Base-by-base conservation (phyloP, 2,888 invertebrate species). In the Molorchus minor region DNA sequence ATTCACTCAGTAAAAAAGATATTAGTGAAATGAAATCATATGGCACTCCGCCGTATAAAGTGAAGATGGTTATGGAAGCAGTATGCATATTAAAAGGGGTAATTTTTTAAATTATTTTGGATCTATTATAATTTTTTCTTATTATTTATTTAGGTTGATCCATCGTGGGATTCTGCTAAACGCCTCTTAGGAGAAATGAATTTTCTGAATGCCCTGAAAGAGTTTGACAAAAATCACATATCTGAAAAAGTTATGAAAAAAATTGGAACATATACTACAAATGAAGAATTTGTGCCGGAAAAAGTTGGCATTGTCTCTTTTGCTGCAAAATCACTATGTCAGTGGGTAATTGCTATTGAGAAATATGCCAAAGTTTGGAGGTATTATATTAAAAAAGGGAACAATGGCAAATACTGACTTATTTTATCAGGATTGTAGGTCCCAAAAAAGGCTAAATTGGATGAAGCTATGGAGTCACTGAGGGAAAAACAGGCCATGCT, bases 261-360 rank as follows among this genome's bases (percentile, higher is more conserved):
- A 78, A 91, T 96, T 59, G 89, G 85, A 15, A 85, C 85, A 1
- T 95, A 94, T 77, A 92, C 92, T 0, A 83, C 85, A 21, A 91
- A 92, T 79, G 88, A 90, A 0, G 94, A 95, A 77, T 91, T 96
- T 75, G 90, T 93, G 52, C 94, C 95, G 0, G 91, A 93, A 54
- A 93, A 93, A 73, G 92, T 96, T 1, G 95, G 94, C 0, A 83
- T 86, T 1, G 93, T 94, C 33, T 95, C 95, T 0, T 73, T 84
- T 0, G 95, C 95, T 0, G 94, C 94, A 15, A 93, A 93, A 80
- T 94, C 94, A 1, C 82, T 96, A 17, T 93, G 93, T 76, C 87
- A 92, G 75, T 96, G 96, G 96, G 94, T 94, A 5, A 85, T 92
- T 59, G 95, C 95, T 1, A 95, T 96, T 78, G 94, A 96, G 79